A percentile compares a stretch with the other conserved stretches of the same genome.
phyloP scores from a whole-genome alignment of 2,888 invertebrate genomes.

The Agrotis clavis region DNA sequence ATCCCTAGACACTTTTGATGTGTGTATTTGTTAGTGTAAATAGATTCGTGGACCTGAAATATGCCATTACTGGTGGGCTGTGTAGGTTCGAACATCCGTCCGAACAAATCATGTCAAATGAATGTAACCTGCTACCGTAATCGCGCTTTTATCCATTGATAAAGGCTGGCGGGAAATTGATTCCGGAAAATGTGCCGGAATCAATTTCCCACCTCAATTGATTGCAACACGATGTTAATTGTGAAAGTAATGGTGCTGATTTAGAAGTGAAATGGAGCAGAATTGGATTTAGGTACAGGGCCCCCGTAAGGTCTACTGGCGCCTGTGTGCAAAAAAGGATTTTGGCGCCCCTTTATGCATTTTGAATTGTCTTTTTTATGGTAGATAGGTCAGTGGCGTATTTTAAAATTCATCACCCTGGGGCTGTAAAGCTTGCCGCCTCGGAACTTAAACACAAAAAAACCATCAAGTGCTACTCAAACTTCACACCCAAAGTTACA shows the following conservation, averaged over 20 bases:
- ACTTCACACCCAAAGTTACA: too few species aligned
- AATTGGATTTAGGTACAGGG: neutral
- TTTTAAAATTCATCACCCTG: too few species aligned
- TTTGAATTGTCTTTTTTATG: too few species aligned
- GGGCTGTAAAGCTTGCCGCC: too few species aligned
- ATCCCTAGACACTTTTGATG: too few species aligned
- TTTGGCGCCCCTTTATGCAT: too few species aligned
- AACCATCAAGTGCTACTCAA: too few species aligned
- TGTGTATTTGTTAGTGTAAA: neutral
- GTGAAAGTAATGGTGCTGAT: neutral
- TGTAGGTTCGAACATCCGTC: neutral
- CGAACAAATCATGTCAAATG: conserved; percentile 28
- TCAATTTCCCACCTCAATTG: conserved; percentile 24
- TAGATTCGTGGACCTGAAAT: conserved; percentile 10
- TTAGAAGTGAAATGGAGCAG: neutral
- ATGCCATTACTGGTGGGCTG: neutral
- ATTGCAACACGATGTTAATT: conserved; percentile 10
- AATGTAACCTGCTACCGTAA: conserved; percentile 29
- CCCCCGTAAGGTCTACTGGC: too few species aligned
- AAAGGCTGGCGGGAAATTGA: too few species aligned
- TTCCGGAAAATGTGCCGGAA: conserved; percentile 8
- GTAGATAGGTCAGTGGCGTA: too few species aligned
- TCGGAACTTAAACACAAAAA: too few species aligned
- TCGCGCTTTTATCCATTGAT: conserved; percentile 11
- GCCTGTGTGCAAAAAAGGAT: too few species aligned